Evolutionary conservation across 2,113 vertebrate genomes (phyloP), one percentile per base, ranked within the genome.

Genomic region (Bos javanicus): DNA sequence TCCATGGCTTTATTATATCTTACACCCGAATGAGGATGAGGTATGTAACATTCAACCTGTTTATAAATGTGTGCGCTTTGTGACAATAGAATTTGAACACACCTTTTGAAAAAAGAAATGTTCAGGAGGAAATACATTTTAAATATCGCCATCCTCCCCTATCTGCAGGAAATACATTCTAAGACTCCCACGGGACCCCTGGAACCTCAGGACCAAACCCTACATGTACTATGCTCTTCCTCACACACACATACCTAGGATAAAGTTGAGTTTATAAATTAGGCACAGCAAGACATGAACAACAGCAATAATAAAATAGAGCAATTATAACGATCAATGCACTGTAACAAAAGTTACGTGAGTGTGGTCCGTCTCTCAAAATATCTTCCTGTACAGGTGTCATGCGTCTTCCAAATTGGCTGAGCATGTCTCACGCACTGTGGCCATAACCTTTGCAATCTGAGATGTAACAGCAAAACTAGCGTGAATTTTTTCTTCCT

Each of bases 11-110:
- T 99, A 99, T 98, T 99, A 99, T 87, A 99, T 99, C 91, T 98
- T 99, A 89, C 99, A 99, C 97, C 99, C 99, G 39, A 99, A 99
- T 56, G 99, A 99, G 46, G 99, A 99, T 86, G 99, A 99, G 99
- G 99, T 99, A 98, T 98, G 99, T 95, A 88, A 84, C 39, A 46
- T 85, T 89, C 48, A 33, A 52, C 48, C 16, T 0, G 0, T 92
- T 85, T 86, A 0, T 39, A 28, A 95, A 64, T 19, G n/a, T 56
- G 39, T 56, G 46, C 0, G 57, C 97, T 95, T 83, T 57, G 54
- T 60, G 10, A 90, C 52, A 81, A 10, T 81, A 96, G 8, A 94
- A 78, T 67, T 86, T 56, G 56, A 67, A 92, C 0, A 60, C 39
- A 52, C 14, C 93, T 74, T 46, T 89, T 60, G 83, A 86, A 71